A percentile compares a stretch with the other conserved stretches of the same genome.
phyloP scores from a whole-genome alignment of 2,888 invertebrate species.

The Vanessa cardui region DNA sequence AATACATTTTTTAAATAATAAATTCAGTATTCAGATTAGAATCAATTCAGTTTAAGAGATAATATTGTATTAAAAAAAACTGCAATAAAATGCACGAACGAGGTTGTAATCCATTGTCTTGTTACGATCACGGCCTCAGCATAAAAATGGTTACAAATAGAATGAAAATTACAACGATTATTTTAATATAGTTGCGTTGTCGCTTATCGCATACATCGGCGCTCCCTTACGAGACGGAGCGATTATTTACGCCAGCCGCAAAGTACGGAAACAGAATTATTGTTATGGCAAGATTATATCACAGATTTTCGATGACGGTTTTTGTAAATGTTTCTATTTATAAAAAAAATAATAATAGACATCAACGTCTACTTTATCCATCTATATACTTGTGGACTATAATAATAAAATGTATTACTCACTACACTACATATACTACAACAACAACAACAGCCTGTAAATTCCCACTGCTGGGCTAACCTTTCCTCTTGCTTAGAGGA shows the following conservation, averaged over 20 bases:
- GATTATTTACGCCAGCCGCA: slow-evolving; percentile 40
- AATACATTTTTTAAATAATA: no score
- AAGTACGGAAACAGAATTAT: slow-evolving; percentile 9
- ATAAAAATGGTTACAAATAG: slow-evolving; percentile 31
- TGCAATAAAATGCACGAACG: slow-evolving; percentile 18
- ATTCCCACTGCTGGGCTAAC: no score
- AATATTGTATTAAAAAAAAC: slow-evolving; percentile 1
- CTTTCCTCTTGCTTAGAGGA: no score
- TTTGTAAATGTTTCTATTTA: no score
- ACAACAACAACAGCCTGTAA: no score
- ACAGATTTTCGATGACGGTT: neutral
- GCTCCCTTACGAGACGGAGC: slow-evolving; percentile 21
- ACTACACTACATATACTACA: no score
- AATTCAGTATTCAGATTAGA: no score
- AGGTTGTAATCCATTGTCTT: slow-evolving; percentile 31
- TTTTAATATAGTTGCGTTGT: slow-evolving; percentile 34
- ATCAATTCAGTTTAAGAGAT: neutral
- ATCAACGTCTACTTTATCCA: no score
- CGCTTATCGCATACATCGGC: slow-evolving; percentile 39
- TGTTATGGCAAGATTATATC: neutral
- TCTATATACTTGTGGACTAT: no score
- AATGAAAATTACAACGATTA: slow-evolving; percentile 38
- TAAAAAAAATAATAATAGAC: no score
- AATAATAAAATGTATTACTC: no score
- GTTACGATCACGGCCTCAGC: slow-evolving; percentile 28